Conservation (phyloP, 2,797 vertebrate genomes). For the Brachyalestes nurse region DNA sequence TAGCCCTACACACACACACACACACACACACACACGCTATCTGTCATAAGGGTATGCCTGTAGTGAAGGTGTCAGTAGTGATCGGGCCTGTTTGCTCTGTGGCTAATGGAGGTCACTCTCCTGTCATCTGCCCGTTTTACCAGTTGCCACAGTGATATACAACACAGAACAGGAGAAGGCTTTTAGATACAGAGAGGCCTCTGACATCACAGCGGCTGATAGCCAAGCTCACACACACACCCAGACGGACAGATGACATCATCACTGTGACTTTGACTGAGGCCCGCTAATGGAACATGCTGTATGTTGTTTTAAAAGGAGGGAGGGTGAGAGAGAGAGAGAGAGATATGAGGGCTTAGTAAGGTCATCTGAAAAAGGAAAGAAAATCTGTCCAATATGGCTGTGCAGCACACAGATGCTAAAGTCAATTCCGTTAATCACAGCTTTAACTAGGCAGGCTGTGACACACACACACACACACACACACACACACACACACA, state of each 20-base stretch:
- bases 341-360: not conserved
- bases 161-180: slow-evolving; percentile 53
- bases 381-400: not conserved
- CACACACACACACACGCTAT: slow-evolving; percentile 8
- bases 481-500: slow-evolving; percentile 20
- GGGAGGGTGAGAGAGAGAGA: not conserved
- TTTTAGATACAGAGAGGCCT: slow-evolving; percentile 48
- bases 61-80: slow-evolving; percentile 23
- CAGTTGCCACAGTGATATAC: slow-evolving; percentile 44
- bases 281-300: slow-evolving; percentile 2
- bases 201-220: slow-evolving; percentile 51
- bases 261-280: slow-evolving; percentile 14
- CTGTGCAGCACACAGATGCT: slow-evolving; percentile 1
- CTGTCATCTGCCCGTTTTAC: slow-evolving; percentile 50
- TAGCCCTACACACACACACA: slow-evolving; percentile 16
- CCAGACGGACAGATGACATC: slow-evolving; percentile 26
- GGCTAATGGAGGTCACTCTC: slow-evolving; percentile 51
- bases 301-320: slow-evolving; percentile 21
- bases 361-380: not conserved
- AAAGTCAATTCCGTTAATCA: not conserved
- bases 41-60: slow-evolving; percentile 17
- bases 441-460: not conserved
- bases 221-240: slow-evolving; percentile 1
- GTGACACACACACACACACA: not conserved
- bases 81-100: slow-evolving; percentile 34